Percentiles rank a stretch among this genome's conserved stretches.
Conservation (phyloP, 2,113 vertebrate species). For the Embiotoca jacksoni region DNA sequence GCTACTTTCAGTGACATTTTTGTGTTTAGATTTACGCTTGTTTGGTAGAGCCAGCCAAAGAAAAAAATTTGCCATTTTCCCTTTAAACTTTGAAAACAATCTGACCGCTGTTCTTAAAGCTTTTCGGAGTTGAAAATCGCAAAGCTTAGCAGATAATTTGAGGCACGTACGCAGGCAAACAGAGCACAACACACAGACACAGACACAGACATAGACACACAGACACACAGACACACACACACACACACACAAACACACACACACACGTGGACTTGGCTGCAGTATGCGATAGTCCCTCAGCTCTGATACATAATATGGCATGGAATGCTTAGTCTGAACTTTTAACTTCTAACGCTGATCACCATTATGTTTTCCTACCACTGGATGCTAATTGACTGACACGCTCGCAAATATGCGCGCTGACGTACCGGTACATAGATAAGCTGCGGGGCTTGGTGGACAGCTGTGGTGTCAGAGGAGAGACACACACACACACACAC, state of each 20-base stretch:
- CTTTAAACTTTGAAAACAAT: background rate
- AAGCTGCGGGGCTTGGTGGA: constrained; percentile 65
- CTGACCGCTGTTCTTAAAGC: background rate
- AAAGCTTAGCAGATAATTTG: background rate
- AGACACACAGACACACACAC: no score
- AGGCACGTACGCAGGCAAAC: background rate
- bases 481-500: constrained; percentile 56
- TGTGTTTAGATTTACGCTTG: background rate
- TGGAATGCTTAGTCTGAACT: constrained; percentile 75
- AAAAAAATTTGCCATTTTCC: background rate
- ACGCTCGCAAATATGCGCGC: constrained; percentile 31
- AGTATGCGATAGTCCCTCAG: constrained; percentile 58
- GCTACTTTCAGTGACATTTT: background rate
- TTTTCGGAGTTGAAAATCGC: background rate
- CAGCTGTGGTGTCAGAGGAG: constrained; percentile 76
- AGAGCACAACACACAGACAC: background rate
- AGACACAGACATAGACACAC: background rate
- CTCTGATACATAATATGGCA: constrained; percentile 73
- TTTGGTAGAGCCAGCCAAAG: no score
- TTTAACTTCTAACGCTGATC: constrained; percentile 71
- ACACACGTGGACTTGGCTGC: constrained; percentile 14
- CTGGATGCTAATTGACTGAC: constrained; percentile 41
- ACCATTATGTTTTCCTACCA: constrained; percentile 58
- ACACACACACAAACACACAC: background rate
- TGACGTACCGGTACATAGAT: constrained; percentile 28